A percentile compares a stretch with the other conserved stretches of the same genome.
These are phyloP conservation scores for Bagarius yarrelli DNA, from an alignment of 2,113 vertebrate species.

Conservation along the genomic window DNA sequence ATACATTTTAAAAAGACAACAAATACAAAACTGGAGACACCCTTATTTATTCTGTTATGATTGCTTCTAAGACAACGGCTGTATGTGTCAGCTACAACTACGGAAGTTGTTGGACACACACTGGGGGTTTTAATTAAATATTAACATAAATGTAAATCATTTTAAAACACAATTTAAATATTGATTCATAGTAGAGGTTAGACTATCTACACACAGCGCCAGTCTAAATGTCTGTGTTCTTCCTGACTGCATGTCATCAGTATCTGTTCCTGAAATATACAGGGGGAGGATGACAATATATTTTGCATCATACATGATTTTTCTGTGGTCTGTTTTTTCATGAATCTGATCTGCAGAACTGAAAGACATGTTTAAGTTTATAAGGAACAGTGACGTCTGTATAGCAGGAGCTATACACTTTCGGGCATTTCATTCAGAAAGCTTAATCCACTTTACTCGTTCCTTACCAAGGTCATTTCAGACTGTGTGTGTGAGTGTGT, in stretches of 20 bases:
- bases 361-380: conserved; percentile 44
- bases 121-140: too few species aligned
- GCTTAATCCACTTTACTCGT: conserved; percentile 40
- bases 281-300: not conserved
- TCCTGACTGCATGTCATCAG: not conserved
- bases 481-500: not conserved
- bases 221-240: not conserved
- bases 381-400: not conserved
- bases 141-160: too few species aligned
- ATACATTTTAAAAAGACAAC: too few species aligned
- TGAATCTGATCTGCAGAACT: not conserved
- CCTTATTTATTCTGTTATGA: too few species aligned
- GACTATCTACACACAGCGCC: too few species aligned
- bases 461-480: conserved; percentile 27
- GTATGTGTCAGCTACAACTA: too few species aligned
- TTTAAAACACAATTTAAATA: too few species aligned
- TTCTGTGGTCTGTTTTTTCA: not conserved
- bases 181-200: too few species aligned
- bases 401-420: not conserved
- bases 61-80: too few species aligned
- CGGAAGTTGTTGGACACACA: too few species aligned
- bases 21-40: too few species aligned
- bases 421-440: conserved; percentile 13
- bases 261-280: not conserved
- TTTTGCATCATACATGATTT: not conserved